These are phyloP conservation scores for Papilio gigon DNA, from an alignment of 2,888 invertebrate species.

Conservation along the genomic window DNA sequence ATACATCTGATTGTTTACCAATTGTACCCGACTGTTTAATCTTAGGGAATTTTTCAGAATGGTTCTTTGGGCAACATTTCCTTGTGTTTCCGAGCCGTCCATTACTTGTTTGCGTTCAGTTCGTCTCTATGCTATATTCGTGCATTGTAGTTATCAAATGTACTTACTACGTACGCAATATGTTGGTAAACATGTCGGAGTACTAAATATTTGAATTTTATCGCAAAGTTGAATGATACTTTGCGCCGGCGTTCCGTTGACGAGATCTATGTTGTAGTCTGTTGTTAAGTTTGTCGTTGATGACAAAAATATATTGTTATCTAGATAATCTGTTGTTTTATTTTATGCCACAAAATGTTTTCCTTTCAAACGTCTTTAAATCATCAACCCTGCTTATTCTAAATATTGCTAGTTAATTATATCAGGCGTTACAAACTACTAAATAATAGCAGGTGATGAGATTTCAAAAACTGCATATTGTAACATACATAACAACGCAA, in stretches of 20 bases:
- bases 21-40: slow-evolving; percentile 50
- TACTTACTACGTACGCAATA: slow-evolving; percentile 55
- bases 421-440: background rate
- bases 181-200: slow-evolving; percentile 63
- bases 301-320: slow-evolving; percentile 83
- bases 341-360: slow-evolving; percentile 52
- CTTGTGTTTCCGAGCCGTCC: slow-evolving; percentile 72
- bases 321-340: slow-evolving; percentile 70
- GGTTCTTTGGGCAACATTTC: slow-evolving; percentile 45
- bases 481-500: too few species aligned
- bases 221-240: slow-evolving; percentile 49
- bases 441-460: background rate
- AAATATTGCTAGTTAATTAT: background rate
- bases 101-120: slow-evolving; percentile 67
- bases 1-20: slow-evolving; percentile 56
- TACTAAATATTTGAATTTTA: slow-evolving; percentile 44
- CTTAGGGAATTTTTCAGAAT: slow-evolving; percentile 34
- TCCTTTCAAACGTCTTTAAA: background rate
- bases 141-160: slow-evolving; percentile 49
- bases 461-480: background rate
- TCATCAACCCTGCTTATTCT: background rate
- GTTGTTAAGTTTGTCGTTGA: slow-evolving; percentile 83
- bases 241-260: slow-evolving; percentile 70
- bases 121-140: slow-evolving; percentile 50
- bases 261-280: slow-evolving; percentile 80